Conservation (phyloP, 2,888 invertebrate genomes). For the Adelognathus sp. region DNA sequence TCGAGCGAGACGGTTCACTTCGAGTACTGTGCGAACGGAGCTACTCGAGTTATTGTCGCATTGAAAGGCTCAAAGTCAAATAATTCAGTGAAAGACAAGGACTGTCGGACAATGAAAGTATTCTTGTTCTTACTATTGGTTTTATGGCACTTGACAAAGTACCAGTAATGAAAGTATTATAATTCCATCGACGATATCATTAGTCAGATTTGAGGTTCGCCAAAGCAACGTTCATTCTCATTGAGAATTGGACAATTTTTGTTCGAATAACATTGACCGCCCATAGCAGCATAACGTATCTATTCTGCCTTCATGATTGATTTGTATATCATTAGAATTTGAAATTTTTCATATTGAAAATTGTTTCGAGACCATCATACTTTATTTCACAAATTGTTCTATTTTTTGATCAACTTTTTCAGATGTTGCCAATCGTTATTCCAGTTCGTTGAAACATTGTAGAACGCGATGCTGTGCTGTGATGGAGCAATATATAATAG, state of each 20-base stretch:
- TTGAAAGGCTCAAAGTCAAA: constrained; percentile 19
- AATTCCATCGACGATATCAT: not conserved
- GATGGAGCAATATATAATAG: no score
- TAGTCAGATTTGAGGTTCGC: not conserved
- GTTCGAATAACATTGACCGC: not conserved
- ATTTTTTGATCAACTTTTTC: not conserved
- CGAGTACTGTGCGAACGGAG: constrained; percentile 14
- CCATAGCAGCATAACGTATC: no score
- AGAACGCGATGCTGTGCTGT: no score
- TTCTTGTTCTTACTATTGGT: no score
- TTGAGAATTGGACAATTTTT: not conserved
- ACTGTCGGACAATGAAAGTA: not conserved
- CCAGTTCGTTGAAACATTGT: no score
- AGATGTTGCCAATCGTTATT: no score
- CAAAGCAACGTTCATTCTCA: constrained; percentile 17
- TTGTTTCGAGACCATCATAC: no score
- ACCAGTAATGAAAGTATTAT: no score
- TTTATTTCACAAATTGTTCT: not conserved
- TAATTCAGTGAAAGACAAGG: not conserved
- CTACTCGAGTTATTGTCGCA: not conserved
- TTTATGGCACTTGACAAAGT: no score
- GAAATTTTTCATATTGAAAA: no score
- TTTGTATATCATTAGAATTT: no score
- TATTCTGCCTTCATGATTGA: no score
- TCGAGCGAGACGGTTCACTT: not conserved